phyloP scores from a whole-genome alignment of 2,888 invertebrate genomes.

The Lithodes maja region DNA sequence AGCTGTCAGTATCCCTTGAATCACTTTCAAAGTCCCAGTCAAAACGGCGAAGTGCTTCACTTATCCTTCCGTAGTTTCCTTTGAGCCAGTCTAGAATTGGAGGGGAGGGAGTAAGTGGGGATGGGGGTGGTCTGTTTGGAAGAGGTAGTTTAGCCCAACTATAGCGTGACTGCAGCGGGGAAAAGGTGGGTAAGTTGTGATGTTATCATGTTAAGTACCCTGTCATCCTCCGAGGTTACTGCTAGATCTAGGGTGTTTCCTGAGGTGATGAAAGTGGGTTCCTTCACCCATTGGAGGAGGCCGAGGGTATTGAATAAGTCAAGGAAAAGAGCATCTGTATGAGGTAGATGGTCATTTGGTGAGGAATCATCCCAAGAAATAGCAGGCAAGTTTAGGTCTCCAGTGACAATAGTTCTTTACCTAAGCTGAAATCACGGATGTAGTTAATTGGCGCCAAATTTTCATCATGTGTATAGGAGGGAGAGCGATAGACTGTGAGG shows the following conservation, averaged over 20 bases:
- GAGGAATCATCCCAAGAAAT: neutral
- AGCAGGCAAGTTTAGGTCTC: neutral
- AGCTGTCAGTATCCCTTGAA: too few species aligned
- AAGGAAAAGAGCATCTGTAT: neutral
- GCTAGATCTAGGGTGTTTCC: constrained; percentile 23
- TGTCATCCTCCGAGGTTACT: neutral
- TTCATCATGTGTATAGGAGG: neutral
- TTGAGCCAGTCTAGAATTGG: neutral
- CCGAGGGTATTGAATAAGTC: constrained; percentile 10
- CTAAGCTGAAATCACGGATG: neutral
- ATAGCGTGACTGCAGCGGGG: constrained; percentile 12
- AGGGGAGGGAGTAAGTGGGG: neutral
- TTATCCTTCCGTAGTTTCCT: too few species aligned
- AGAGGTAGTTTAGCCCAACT: neutral
- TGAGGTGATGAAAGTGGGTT: constrained; percentile 18
- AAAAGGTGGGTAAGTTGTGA: neutral
- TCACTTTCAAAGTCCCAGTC: too few species aligned
- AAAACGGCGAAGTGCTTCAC: too few species aligned
- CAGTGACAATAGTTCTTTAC: neutral
- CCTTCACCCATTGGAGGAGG: neutral
- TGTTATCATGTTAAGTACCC: neutral
- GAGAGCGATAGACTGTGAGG: neutral
- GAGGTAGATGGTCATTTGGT: neutral
- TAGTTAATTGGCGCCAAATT: neutral
- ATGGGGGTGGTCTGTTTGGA: neutral